phyloP scores from a whole-genome alignment of 2,113 vertebrate genomes.

The Syngnathus floridae region DNA sequence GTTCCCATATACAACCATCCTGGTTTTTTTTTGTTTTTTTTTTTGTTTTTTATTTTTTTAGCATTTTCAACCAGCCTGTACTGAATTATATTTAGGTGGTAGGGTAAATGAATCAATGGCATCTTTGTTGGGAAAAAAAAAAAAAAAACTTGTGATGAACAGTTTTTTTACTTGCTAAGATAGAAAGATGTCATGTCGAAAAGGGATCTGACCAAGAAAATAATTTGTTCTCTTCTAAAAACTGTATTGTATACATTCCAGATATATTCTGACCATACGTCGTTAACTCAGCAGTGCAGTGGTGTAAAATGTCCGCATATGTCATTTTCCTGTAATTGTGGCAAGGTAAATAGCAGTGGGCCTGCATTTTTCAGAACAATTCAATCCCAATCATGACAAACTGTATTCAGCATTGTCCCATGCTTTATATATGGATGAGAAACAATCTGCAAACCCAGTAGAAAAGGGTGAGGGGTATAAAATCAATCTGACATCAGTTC shows the following conservation, averaged over 20 bases:
- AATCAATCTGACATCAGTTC: background rate
- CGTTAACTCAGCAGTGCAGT: background rate
- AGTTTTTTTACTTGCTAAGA: too few species aligned
- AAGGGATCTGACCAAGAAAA: background rate
- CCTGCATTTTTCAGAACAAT: background rate
- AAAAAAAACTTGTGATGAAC: background rate
- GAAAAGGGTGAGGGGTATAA: background rate
- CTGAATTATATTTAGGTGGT: background rate
- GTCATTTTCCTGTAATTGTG: conserved; percentile 6
- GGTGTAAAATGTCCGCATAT: conserved; percentile 2
- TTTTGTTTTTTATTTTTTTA: too few species aligned
- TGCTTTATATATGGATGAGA: background rate
- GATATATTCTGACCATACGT: background rate
- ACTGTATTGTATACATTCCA: background rate
- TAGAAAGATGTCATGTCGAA: background rate
- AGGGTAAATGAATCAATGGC: background rate
- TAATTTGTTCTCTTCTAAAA: background rate
- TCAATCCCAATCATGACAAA: conserved; percentile 3
- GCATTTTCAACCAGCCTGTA: background rate
- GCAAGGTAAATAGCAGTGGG: background rate
- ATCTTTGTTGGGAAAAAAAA: background rate
- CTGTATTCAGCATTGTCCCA: background rate
- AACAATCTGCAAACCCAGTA: background rate
- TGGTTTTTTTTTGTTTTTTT: background rate
- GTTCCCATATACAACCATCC: background rate